Conservation (phyloP, 2,888 invertebrate genomes). For the Loripinus fragilis region DNA sequence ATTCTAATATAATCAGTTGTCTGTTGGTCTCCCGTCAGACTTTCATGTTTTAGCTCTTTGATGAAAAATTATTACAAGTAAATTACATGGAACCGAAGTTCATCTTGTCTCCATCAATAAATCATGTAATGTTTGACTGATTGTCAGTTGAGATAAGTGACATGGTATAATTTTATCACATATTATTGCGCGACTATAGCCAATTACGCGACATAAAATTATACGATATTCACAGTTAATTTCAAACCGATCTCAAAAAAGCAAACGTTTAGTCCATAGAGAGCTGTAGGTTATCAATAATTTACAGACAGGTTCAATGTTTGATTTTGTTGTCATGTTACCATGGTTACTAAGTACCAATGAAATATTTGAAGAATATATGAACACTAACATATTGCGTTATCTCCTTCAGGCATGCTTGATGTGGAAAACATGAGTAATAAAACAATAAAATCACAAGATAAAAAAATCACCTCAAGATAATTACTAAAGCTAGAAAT, state of each 20-base stretch:
- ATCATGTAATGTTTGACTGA: not conserved
- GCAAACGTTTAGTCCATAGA: constrained; percentile 11
- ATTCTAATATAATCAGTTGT: not conserved
- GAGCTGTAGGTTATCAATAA: constrained; percentile 22
- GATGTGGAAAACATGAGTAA: too few species aligned
- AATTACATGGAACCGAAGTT: not conserved
- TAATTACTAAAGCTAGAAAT: too few species aligned
- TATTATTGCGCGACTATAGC: not conserved
- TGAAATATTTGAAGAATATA: constrained; percentile 1
- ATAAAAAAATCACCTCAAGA: too few species aligned
- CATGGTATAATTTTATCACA: constrained; percentile 8
- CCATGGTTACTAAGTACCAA: constrained; percentile 17
- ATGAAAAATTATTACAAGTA: not conserved
- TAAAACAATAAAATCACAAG: too few species aligned
- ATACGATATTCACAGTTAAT: not conserved
- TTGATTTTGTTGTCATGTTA: constrained; percentile 24
- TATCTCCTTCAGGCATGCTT: too few species aligned
- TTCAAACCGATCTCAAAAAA: not conserved
- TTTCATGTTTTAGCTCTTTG: not conserved
- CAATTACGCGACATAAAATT: not conserved
- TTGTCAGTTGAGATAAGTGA: not conserved
- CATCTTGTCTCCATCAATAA: not conserved
- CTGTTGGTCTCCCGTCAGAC: not conserved
- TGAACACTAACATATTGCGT: too few species aligned
- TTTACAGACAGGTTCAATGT: constrained; percentile 6